Percentiles rank a stretch among this genome's conserved stretches.
Evolutionary conservation across 2,797 vertebrate species (phyloP).

Genomic region (Antrozous pallidus): DNA sequence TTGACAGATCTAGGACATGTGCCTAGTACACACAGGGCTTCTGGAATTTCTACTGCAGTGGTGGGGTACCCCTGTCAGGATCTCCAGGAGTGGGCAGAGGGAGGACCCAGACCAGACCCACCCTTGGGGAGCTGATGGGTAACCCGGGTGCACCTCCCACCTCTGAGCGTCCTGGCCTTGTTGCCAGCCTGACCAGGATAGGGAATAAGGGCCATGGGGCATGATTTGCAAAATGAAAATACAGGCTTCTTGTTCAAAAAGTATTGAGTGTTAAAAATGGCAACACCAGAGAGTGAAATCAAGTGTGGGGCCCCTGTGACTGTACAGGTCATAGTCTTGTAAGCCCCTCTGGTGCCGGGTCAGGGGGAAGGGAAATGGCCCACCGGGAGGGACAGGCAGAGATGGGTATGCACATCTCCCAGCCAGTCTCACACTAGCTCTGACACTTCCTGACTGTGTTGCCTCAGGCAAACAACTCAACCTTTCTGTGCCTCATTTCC

Average conservation of each 20-base stretch:
- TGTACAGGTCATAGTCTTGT: accelerated
- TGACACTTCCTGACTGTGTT: not conserved
- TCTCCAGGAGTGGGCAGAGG: not conserved
- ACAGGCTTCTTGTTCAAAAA: not conserved
- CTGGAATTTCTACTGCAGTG: not conserved
- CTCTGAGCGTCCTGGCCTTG: not conserved
- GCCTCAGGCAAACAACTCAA: not conserved
- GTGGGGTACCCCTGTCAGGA: not conserved
- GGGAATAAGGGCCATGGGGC: not conserved
- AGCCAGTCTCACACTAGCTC: not conserved
- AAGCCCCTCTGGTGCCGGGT: not conserved
- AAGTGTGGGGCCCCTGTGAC: accelerated
- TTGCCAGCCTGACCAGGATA: not conserved
- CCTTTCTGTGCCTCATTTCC: not conserved
- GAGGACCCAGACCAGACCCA: not conserved
- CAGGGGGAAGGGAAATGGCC: too few relatives aligned
- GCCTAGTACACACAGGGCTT: not conserved
- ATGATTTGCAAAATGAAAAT: not conserved
- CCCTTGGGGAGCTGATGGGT: not conserved
- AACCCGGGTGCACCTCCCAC: too few relatives aligned
- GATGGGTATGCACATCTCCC: not conserved
- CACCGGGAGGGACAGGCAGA: accelerated
- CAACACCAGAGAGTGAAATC: too few relatives aligned
- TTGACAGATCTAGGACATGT: not conserved
- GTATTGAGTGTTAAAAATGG: not conserved